Evolutionary conservation across 2,113 vertebrate species (phyloP).

Genomic region (Mastomys coucha): DNA sequence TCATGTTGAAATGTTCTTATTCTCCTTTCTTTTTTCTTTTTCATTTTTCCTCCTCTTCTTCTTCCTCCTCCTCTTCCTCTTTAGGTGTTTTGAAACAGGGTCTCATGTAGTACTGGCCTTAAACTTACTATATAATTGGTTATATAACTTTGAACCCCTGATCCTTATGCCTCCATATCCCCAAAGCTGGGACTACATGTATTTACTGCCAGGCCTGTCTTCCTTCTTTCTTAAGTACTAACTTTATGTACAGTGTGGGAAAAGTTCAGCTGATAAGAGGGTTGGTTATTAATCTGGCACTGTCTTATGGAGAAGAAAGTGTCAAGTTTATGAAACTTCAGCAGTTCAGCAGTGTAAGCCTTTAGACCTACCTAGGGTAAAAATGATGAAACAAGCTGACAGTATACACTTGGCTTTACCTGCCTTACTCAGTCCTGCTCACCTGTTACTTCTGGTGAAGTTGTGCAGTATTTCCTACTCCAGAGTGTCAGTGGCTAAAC

Average conservation of each 20-base stretch:
- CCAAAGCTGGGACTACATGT: not conserved
- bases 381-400: not conserved
- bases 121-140: not conserved
- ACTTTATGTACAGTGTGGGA: not conserved
- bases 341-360: not conserved
- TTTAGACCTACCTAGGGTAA: not conserved
- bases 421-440: fast-evolving
- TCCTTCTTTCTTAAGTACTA: not conserved
- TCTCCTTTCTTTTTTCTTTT: too few relatives aligned
- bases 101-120: not conserved
- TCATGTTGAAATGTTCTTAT: not conserved
- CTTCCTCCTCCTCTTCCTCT: not conserved
- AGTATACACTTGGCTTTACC: not conserved
- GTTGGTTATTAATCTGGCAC: not conserved
- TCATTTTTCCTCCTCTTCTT: fast-evolving
- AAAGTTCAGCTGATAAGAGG: not conserved
- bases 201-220: not conserved
- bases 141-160: not conserved
- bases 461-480: not conserved
- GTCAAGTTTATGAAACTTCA: not conserved
- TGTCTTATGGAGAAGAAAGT: not conserved
- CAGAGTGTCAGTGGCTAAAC: not conserved
- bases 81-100: not conserved
- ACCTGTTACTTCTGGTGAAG: not conserved
- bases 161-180: not conserved